Base-by-base conservation (phyloP, 1,140 invertebrate genomes). In the Rhagoletis pomonella region DNA sequence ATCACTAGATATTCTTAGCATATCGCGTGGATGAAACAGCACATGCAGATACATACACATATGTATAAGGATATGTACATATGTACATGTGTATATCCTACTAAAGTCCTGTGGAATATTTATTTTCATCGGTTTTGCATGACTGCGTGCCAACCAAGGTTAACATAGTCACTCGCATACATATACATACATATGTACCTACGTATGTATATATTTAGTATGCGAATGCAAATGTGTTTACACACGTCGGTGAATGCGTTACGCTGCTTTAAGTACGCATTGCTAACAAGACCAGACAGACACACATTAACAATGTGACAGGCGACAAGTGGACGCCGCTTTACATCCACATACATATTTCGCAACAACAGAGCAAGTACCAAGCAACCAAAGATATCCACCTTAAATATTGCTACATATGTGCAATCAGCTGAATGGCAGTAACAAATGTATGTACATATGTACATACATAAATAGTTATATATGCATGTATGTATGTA, bases 51-150 rank as follows among this genome's bases (percentile, higher is more conserved):
- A 29, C 29, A 29, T 29, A 29, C 29, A 29, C 29, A 29, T 29
- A 64, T 64, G 0, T 39, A 67, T 0, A 14, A 73, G 67, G 10
- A 73, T 73, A 7, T 10, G 42, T 2, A 55, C 50, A 55, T 55
- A 10, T 42, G 42, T 73, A 73, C 17, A 14, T 12, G 10, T 12
- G 60, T 62, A 14, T 73, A 73, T 44, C 39, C 67, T 47, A 39
- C 42, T 42, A 14, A 39, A 73, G 67, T 12, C 17, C 42, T 17
- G 17, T 14, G 42, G 12, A 47, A 4, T 73, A 73, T 73, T 73
- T 73, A 73, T 14, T 73, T 73, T 73, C 42, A 73, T 73, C 42
- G 67, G 42, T 73, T 73, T 39, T 73, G 67, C 67, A 44, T 73
- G 67, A 47, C 67, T 73, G 39, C 42, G 42, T 73, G 39, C 9